Evolutionary conservation across 2,797 vertebrate genomes (phyloP).

Genomic region (Melanotaenia maccullochi): DNA sequence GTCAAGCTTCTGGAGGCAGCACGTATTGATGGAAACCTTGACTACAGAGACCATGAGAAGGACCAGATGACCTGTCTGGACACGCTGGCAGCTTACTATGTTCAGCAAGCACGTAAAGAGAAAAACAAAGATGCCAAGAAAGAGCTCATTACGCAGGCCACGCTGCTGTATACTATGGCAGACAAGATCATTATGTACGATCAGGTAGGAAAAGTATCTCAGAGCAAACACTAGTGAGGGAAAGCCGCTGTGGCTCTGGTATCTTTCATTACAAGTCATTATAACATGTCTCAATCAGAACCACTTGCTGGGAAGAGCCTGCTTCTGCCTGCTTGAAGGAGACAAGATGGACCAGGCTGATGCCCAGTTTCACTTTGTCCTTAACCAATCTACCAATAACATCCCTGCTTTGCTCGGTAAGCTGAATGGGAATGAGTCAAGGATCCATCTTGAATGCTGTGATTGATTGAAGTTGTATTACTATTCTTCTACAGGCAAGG

Average conservation of each 20-base stretch:
- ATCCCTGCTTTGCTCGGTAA: constrained; percentile 96
- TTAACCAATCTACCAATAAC: constrained; percentile 99
- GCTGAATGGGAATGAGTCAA: constrained; percentile 25
- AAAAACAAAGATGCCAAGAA: constrained; percentile 99
- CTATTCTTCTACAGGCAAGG: constrained; percentile 87
- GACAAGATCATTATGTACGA: constrained; percentile 99
- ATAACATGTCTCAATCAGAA: constrained; percentile 83
- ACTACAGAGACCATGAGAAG: constrained; percentile 98
- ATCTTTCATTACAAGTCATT: constrained; percentile 9
- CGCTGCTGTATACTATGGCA: constrained; percentile 97
- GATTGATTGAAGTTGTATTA: constrained; percentile 18
- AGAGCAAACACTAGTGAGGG: neutral
- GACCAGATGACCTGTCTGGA: constrained; percentile 99
- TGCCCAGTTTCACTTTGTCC: constrained; percentile 98
- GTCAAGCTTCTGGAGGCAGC: constrained; percentile 98
- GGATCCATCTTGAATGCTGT: neutral
- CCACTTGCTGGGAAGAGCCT: constrained; percentile 97
- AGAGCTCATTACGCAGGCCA: constrained; percentile 98
- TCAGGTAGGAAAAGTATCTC: constrained; percentile 85
- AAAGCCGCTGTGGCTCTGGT: neutral
- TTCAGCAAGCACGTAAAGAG: constrained; percentile 97
- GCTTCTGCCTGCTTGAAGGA: constrained; percentile 97
- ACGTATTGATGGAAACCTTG: constrained; percentile 97
- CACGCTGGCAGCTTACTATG: constrained; percentile 97
- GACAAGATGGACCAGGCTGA: constrained; percentile 99